Conservation (phyloP, 2,888 invertebrate genomes). For the Ophion costatus region DNA sequence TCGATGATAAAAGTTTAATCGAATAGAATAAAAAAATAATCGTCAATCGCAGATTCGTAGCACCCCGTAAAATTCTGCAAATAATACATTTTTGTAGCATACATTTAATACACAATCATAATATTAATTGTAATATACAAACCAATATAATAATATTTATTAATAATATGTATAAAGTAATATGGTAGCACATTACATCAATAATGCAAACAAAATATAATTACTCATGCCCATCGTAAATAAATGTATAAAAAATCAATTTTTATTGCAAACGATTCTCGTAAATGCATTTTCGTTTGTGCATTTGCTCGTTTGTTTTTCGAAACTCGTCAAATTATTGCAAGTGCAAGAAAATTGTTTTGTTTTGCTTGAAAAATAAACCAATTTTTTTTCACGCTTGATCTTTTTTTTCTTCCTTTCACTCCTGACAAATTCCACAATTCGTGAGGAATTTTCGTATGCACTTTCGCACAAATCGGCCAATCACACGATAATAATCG, state of each 20-base stretch:
- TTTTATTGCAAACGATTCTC: neutral
- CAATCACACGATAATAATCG: conserved; percentile 44
- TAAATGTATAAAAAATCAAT: neutral
- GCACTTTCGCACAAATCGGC: neutral
- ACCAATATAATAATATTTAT: neutral
- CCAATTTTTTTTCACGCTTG: neutral
- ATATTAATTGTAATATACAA: neutral
- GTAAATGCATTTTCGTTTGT: neutral
- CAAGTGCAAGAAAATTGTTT: neutral
- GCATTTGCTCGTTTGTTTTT: neutral
- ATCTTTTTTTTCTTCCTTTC: neutral
- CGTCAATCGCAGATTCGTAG: neutral
- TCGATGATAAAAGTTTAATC: neutral
- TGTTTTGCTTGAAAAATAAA: neutral
- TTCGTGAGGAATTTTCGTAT: neutral
- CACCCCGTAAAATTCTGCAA: neutral
- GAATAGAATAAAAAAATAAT: neutral
- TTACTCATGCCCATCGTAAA: neutral
- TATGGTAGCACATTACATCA: neutral
- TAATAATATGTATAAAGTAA: neutral
- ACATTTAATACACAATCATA: neutral
- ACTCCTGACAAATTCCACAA: neutral
- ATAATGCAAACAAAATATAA: neutral
- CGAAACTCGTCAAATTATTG: neutral
- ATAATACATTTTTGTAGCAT: neutral